Evolutionary conservation across 2,113 vertebrate species (phyloP).

Genomic region (Thunnus maccoyii): DNA sequence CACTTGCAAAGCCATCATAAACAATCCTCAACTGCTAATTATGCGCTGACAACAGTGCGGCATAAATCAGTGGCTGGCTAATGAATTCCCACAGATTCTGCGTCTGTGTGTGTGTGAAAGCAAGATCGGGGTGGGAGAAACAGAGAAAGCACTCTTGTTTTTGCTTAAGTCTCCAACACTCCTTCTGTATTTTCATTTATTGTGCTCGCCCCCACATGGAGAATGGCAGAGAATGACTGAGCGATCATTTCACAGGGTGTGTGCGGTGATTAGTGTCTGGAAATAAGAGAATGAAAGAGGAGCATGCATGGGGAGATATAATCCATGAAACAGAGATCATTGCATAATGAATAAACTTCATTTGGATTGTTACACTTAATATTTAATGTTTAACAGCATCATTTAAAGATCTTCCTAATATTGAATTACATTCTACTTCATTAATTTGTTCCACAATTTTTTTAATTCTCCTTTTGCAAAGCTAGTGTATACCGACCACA

Average conservation of each 20-base stretch:
- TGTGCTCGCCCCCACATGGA: conserved; percentile 27
- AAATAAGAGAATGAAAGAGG: conserved; percentile 1
- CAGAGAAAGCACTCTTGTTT: conserved; percentile 14
- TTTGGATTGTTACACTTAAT: conserved; percentile 9
- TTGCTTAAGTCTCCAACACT: conserved; percentile 21
- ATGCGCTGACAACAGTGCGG: conserved; percentile 66
- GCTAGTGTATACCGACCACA: no score
- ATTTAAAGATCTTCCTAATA: not conserved
- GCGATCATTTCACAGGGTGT: not conserved
- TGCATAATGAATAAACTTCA: conserved; percentile 26
- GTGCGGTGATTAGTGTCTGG: conserved; percentile 21
- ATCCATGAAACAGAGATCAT: conserved; percentile 39
- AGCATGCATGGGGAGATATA: not conserved
- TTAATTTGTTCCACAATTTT: no score
- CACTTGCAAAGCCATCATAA: conserved; percentile 63
- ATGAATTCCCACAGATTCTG: conserved; percentile 71
- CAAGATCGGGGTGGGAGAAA: conserved; percentile 16
- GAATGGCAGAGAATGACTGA: conserved; percentile 5
- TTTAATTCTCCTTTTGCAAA: no score
- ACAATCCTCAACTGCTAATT: conserved; percentile 75
- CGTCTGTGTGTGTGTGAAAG: conserved; percentile 21
- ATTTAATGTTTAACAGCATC: conserved; percentile 7
- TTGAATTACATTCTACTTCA: no score
- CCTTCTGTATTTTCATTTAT: conserved; percentile 33
- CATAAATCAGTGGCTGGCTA: conserved; percentile 64